phyloP scores from a whole-genome alignment of 2,888 invertebrate species.

The Limnephilus rhombicus region DNA sequence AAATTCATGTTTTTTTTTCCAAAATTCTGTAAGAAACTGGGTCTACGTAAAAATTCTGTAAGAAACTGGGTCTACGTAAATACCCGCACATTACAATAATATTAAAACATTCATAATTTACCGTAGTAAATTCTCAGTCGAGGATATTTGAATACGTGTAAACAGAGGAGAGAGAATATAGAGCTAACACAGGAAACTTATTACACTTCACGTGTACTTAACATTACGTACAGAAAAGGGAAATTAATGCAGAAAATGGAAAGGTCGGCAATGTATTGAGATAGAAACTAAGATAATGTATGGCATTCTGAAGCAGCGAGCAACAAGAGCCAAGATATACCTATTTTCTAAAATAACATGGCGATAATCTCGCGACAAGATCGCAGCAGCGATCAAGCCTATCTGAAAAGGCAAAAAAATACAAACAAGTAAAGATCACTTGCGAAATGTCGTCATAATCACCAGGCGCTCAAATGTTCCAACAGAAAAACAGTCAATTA shows the following conservation, averaged over 20 bases:
- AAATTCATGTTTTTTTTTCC: neutral
- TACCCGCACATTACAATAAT: no score
- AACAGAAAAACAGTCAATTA: slow-evolving; percentile 6
- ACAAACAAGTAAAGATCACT: slow-evolving; percentile 19
- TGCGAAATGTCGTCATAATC: slow-evolving; percentile 26
- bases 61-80: neutral
- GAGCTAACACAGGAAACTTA: neutral
- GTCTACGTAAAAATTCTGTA: no score
- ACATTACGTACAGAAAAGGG: slow-evolving; percentile 3
- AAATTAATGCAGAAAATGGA: slow-evolving; percentile 5
- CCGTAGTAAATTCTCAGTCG: neutral
- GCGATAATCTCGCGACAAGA: slow-evolving; percentile 4
- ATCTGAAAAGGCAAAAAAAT: slow-evolving; percentile 9
- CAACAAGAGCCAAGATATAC: neutral
- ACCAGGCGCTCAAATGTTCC: neutral
- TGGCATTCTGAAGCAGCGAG: neutral
- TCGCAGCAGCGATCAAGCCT: neutral
- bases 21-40: neutral
- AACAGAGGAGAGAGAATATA: neutral
- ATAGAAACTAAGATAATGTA: slow-evolving; percentile 7
- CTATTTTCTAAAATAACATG: slow-evolving; percentile 3
- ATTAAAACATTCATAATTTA: neutral
- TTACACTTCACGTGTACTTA: neutral
- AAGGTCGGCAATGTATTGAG: slow-evolving; percentile 13
- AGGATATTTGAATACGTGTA: neutral